Conservation (phyloP, 2,113 vertebrate genomes). For the Suricata suricatta region DNA sequence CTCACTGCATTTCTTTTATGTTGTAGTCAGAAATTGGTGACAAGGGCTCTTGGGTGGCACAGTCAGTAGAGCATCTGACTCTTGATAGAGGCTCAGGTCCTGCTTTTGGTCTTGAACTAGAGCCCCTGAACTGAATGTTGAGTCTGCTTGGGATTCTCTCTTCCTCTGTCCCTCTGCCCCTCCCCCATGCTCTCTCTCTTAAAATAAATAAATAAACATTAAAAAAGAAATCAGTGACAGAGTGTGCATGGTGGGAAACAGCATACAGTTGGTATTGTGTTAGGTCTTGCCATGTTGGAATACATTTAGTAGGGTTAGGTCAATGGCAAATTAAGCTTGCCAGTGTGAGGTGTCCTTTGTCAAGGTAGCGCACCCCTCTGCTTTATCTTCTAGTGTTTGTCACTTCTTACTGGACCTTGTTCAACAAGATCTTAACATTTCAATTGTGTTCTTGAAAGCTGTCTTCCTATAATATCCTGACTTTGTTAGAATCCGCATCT, state of each 20-base stretch:
- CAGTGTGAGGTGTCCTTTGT: background rate
- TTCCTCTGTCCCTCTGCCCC: too few relatives aligned
- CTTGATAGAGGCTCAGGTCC: too few relatives aligned
- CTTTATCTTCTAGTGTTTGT: conserved; percentile 3
- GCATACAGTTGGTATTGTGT: background rate
- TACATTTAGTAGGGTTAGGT: background rate
- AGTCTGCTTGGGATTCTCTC: too few relatives aligned
- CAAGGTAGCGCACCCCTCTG: background rate
- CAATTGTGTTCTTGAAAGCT: background rate
- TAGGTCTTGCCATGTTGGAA: conserved; percentile 24
- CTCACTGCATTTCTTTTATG: conserved; percentile 14
- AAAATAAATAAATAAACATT: too few relatives aligned
- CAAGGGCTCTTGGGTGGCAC: too few relatives aligned
- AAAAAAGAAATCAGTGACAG: background rate
- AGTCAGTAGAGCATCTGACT: too few relatives aligned
- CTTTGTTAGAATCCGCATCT: background rate
- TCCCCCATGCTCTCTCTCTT: too few relatives aligned
- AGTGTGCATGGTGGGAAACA: background rate
- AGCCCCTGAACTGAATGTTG: too few relatives aligned
- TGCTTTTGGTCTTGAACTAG: too few relatives aligned
- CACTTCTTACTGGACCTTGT: background rate
- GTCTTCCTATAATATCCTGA: background rate
- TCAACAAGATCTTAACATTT: conserved; percentile 1
- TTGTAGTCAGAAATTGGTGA: background rate
- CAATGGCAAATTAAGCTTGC: background rate